These are phyloP conservation scores for Prinia subflava DNA, from an alignment of 2,113 vertebrate genomes.

Conservation along the genomic window DNA sequence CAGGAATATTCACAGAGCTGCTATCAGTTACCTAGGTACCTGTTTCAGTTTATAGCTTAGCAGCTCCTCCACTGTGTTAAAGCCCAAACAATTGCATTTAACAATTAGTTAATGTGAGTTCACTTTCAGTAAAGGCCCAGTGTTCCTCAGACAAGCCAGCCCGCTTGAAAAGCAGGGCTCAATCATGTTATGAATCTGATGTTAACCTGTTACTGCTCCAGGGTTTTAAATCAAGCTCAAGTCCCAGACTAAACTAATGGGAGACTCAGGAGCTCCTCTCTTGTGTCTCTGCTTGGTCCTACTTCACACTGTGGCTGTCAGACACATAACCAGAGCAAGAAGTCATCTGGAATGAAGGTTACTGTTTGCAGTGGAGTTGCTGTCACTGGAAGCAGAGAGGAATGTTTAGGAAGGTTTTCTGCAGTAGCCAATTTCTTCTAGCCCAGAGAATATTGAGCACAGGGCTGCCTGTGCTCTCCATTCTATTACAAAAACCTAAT, in stretches of 20 bases:
- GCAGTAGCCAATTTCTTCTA: constrained; percentile 25
- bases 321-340: background rate
- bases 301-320: background rate
- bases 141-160: background rate
- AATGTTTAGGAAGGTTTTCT: background rate
- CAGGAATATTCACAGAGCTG: background rate
- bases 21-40: background rate
- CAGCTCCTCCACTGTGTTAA: background rate
- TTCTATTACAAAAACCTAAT: constrained; percentile 56
- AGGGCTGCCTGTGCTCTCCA: constrained; percentile 16
- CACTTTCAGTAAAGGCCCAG: background rate
- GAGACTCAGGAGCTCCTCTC: background rate
- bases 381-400: background rate
- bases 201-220: background rate
- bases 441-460: background rate
- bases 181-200: background rate
- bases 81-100: background rate
- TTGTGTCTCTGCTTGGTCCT: background rate
- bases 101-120: background rate
- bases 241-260: background rate
- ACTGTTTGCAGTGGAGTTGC: background rate
- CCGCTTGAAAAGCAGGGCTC: background rate
- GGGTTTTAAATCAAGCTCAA: background rate
- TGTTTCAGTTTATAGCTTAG: background rate
- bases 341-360: background rate